Evolutionary conservation across 2,113 vertebrate genomes (phyloP).

Genomic region (Arenaria interpres): DNA sequence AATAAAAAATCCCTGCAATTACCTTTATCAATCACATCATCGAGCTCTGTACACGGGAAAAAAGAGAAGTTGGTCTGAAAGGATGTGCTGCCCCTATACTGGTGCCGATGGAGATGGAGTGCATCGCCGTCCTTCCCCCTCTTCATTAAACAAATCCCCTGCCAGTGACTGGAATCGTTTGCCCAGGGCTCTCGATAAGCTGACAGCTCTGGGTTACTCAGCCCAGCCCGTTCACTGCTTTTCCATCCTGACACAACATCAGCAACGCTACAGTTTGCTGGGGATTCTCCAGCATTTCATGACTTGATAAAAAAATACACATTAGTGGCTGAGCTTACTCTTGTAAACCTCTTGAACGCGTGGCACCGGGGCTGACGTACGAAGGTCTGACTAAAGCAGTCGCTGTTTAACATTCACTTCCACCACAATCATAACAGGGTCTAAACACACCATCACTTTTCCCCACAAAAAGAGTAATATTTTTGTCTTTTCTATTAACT

Average conservation of each 20-base stretch:
- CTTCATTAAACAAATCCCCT: background rate
- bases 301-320: background rate
- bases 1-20: background rate
- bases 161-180: rapidly evolving
- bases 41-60: rapidly evolving
- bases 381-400: background rate
- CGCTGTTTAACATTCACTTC: background rate
- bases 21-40: background rate
- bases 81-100: background rate
- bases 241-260: background rate
- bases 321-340: background rate
- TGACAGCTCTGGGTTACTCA: background rate
- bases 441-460: background rate
- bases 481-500: background rate
- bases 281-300: background rate
- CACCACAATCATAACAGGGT: background rate
- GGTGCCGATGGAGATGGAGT: rapidly evolving
- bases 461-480: background rate
- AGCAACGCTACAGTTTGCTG: background rate
- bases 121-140: background rate
- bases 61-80: background rate
- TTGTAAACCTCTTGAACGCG: background rate
- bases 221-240: background rate
- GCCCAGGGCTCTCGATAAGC: background rate
- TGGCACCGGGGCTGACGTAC: background rate